These are phyloP conservation scores for Armadillidium nasatum DNA, from an alignment of 1,140 invertebrate species.

Conservation along the genomic window DNA sequence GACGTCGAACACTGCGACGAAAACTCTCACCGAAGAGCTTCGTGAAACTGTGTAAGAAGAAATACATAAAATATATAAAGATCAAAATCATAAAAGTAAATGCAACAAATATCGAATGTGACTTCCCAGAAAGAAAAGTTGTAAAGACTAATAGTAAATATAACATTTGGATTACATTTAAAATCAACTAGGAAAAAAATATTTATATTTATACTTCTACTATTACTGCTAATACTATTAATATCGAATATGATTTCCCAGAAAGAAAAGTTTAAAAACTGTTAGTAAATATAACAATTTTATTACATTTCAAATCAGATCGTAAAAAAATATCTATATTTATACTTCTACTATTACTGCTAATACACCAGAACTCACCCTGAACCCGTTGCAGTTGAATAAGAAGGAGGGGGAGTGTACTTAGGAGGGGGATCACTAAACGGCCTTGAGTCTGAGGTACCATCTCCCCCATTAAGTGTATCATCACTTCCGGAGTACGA, in stretches of 20 bases:
- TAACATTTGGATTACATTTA: too few relatives aligned
- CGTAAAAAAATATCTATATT: too few relatives aligned
- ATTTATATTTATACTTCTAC: too few relatives aligned
- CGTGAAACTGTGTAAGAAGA: neutral
- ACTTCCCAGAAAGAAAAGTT: too few relatives aligned
- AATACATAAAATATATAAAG: neutral
- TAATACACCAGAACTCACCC: slow-evolving; percentile 47
- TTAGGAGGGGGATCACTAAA: slow-evolving; percentile 75
- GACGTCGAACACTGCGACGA: neutral
- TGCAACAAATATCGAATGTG: neutral
- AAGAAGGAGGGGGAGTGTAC: slow-evolving; percentile 86
- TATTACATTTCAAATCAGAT: too few relatives aligned
- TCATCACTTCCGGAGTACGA: slow-evolving; percentile 44
- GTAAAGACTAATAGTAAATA: too few relatives aligned
- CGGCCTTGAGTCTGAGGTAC: slow-evolving; percentile 41
- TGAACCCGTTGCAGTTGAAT: slow-evolving; percentile 81
- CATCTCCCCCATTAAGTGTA: slow-evolving; percentile 44
- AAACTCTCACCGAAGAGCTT: neutral
- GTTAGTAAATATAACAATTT: too few relatives aligned
- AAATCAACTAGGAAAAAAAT: too few relatives aligned
- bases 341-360: too few relatives aligned
- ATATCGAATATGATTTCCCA: too few relatives aligned
- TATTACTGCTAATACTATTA: too few relatives aligned
- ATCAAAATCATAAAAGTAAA: neutral
- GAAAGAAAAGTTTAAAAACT: too few relatives aligned